Percentiles rank a stretch among this genome's conserved stretches.
Conservation (phyloP, 2,113 vertebrate species). For the Petroica traversi region DNA sequence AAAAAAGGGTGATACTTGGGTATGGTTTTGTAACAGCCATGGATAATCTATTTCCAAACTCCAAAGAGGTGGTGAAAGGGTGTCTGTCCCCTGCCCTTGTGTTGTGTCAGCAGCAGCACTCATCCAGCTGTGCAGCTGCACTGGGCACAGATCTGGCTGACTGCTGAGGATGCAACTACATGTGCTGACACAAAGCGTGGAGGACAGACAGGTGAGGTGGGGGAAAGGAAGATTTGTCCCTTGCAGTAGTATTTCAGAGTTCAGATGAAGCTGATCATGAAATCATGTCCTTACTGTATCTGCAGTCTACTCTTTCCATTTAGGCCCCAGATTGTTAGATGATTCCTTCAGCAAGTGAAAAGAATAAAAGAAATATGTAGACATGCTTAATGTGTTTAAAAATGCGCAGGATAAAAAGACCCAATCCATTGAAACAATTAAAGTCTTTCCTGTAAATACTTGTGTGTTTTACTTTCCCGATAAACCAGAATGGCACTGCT, state of each 20-base stretch:
- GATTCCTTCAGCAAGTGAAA: background rate
- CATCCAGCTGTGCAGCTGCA: background rate
- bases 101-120: background rate
- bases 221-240: background rate
- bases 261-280: background rate
- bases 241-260: background rate
- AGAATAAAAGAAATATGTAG: background rate
- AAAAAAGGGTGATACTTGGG: background rate
- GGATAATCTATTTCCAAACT: background rate
- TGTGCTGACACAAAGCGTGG: background rate
- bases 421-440: background rate
- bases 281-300: background rate
- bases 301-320: background rate
- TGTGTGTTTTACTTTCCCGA: background rate
- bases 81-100: background rate
- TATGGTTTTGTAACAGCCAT: background rate
- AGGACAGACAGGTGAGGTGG: background rate
- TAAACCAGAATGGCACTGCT: background rate
- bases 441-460: background rate
- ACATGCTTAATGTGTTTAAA: background rate
- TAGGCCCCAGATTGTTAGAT: background rate
- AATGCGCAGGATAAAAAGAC: background rate
- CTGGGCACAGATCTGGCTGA: background rate
- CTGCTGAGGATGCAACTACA: background rate
- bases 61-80: background rate